These are phyloP conservation scores for Etheostoma nigrum DNA, from an alignment of 2,797 vertebrate genomes.

Conservation along the genomic window DNA sequence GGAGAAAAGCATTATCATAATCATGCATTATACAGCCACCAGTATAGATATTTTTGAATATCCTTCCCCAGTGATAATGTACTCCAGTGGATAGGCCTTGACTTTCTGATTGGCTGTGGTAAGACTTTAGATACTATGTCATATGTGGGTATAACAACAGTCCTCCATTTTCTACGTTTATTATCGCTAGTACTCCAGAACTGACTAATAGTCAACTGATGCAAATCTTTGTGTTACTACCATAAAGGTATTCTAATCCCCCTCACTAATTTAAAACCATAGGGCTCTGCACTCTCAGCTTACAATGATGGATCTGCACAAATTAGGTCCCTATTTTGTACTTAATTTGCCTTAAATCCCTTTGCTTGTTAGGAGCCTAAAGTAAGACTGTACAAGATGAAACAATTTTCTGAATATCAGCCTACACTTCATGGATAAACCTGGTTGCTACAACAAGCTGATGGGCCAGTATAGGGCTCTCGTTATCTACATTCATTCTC, in stretches of 20 bases:
- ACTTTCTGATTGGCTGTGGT: not conserved
- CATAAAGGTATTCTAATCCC: not conserved
- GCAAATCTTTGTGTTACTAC: not conserved
- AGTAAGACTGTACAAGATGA: constrained; percentile 8
- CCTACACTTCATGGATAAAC: constrained; percentile 10
- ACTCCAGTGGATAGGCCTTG: not conserved
- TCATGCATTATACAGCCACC: not conserved
- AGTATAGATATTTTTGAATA: not conserved
- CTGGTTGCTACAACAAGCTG: not conserved
- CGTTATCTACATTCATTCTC: not conserved
- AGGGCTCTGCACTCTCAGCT: not conserved
- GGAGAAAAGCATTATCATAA: not conserved
- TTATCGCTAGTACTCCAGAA: not conserved
- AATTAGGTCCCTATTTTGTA: not conserved
- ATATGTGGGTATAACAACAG: not conserved
- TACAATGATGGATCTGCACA: constrained; percentile 3
- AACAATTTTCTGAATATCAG: constrained; percentile 31
- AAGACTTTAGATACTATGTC: not conserved
- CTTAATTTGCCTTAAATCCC: constrained; percentile 24
- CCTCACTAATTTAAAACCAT: constrained; percentile 26
- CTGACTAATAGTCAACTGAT: not conserved
- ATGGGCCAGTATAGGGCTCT: not conserved
- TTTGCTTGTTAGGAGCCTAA: constrained; percentile 28
- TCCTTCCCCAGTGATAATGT: constrained; percentile 1
- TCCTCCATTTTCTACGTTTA: not conserved